Evolutionary conservation across 2,888 invertebrate genomes (phyloP).

Genomic region (Brachylomia viminalis): DNA sequence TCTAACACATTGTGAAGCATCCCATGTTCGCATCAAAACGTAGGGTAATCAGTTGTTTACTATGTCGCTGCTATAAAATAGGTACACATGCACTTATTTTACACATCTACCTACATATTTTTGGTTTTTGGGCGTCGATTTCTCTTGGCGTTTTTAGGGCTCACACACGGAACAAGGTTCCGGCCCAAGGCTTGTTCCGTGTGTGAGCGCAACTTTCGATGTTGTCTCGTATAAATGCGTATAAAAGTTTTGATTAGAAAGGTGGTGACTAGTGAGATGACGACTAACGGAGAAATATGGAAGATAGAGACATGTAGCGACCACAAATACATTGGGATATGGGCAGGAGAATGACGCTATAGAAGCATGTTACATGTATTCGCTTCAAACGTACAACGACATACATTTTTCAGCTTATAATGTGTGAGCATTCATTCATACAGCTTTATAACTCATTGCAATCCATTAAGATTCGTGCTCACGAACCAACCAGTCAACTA

Average conservation of each 20-base stretch:
- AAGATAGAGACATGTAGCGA: too few species aligned
- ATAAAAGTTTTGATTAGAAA: background rate
- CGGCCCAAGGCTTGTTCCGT: too few species aligned
- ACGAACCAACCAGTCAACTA: constrained; percentile 9
- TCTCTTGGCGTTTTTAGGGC: background rate
- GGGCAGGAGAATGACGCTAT: too few species aligned
- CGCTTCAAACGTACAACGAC: background rate
- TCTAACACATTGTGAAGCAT: constrained; percentile 19
- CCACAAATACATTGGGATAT: too few species aligned
- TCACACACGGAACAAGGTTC: background rate
- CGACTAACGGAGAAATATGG: too few species aligned
- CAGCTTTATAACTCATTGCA: background rate
- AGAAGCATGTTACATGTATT: background rate
- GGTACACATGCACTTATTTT: too few species aligned
- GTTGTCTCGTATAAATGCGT: background rate
- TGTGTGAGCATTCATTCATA: background rate
- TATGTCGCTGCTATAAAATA: background rate
- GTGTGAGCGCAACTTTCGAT: background rate
- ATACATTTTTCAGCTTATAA: background rate
- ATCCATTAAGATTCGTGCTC: constrained; percentile 26
- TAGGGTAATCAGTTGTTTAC: constrained; percentile 18
- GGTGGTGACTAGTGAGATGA: too few species aligned
- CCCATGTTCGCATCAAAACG: constrained; percentile 10
- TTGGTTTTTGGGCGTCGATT: background rate
- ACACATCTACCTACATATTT: background rate